Evolutionary conservation across 2,888 invertebrate species (phyloP).

Genomic region (Drosophila macrospina): DNA sequence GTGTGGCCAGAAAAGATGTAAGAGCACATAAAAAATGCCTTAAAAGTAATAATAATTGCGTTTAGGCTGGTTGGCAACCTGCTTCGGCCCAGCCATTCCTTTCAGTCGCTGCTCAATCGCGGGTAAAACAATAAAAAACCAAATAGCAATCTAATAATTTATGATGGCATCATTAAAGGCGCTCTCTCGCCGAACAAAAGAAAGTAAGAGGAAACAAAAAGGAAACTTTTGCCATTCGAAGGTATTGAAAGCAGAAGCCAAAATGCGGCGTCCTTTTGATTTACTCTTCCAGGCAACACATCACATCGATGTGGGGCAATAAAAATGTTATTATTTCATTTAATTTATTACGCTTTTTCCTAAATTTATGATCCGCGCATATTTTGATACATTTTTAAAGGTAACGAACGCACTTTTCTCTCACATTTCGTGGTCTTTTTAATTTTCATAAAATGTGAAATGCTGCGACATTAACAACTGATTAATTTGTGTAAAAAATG

Average conservation of each 20-base stretch:
- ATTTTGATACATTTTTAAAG: conserved; percentile 77
- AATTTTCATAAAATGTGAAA: conserved; percentile 66
- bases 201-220: conserved; percentile 5
- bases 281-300: not conserved
- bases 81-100: conserved; percentile 9
- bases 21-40: conserved; percentile 78
- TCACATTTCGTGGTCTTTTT: conserved; percentile 40
- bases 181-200: conserved; percentile 17
- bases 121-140: conserved; percentile 83
- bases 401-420: conserved; percentile 17
- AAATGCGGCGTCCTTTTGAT: conserved; percentile 21
- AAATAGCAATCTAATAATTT: conserved; percentile 84
- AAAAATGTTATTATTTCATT: conserved; percentile 83
- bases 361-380: conserved; percentile 81
- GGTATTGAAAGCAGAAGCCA: conserved; percentile 68
- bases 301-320: conserved; percentile 68
- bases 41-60: conserved; percentile 81
- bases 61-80: conserved; percentile 65
- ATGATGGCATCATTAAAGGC: conserved; percentile 79
- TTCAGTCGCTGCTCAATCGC: conserved; percentile 75
- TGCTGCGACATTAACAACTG: conserved; percentile 57
- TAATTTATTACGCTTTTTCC: conserved; percentile 82
- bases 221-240: conserved; percentile 67
- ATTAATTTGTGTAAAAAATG: conserved; percentile 60
- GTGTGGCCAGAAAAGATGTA: conserved; percentile 74